These are phyloP conservation scores for Zaprionus ghesquierei DNA, from an alignment of 1,140 invertebrate species.

Conservation along the genomic window DNA sequence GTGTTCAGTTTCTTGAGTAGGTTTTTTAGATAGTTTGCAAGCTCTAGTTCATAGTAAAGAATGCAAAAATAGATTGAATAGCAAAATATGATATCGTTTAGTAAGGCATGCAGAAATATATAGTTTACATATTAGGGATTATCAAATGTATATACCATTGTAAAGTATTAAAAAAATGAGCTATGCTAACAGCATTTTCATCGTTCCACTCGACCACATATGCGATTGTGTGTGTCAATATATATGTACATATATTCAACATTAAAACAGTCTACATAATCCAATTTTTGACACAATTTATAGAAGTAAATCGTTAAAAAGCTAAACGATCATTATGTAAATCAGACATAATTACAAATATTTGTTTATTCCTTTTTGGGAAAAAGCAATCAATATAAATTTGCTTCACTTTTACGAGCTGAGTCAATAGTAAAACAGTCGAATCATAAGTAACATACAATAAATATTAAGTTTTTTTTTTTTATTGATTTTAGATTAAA, in stretches of 20 bases:
- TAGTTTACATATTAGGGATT: constrained; percentile 9
- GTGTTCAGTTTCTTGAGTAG: constrained; percentile 24
- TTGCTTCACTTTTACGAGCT: not conserved
- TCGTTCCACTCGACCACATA: not conserved
- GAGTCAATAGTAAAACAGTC: not conserved
- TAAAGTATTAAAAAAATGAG: not conserved
- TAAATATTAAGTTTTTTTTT: not conserved
- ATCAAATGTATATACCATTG: not conserved
- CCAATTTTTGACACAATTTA: not conserved
- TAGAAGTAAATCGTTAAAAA: not conserved
- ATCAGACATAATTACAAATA: not conserved
- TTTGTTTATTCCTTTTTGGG: not conserved
- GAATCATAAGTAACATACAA: not conserved
- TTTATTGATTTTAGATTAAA: not conserved
- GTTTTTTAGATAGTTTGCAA: constrained; percentile 32
- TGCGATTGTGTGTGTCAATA: not conserved
- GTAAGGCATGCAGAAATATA: constrained; percentile 42
- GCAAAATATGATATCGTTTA: constrained; percentile 42
- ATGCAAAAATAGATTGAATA: constrained; percentile 38
- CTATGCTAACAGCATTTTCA: not conserved
- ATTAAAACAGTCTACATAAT: not conserved
- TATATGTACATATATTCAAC: not conserved
- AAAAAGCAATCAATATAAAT: not conserved
- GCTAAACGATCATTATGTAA: not conserved
- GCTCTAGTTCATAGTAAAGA: constrained; percentile 34